Evolutionary conservation across 2,113 vertebrate genomes (phyloP), one percentile per base, ranked within the genome.

Genomic region (Catharus minimus): DNA sequence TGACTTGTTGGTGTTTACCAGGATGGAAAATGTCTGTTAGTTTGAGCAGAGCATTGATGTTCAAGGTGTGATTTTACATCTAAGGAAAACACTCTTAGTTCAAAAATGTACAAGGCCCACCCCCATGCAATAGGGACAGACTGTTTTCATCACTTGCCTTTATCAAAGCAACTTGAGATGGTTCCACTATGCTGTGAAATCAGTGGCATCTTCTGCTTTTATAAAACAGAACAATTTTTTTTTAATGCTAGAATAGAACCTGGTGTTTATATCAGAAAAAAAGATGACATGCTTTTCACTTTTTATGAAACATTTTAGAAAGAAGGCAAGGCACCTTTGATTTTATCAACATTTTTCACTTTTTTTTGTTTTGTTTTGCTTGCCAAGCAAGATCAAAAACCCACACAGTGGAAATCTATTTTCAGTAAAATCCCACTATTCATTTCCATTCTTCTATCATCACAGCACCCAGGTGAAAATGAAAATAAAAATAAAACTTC

Each of bases 291-390:
- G 5, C 11, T 62, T 56, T 75, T 58, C 24, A 44, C 15, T 62
- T 60, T 58, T 15, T n/a, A 15, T 8, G 15, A 75, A 28, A 22
- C 1, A 5, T 61, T 81, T 39, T 62, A 28, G 22, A 41, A 49
- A 28, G 15, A 52, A 43, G 16, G 9, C 11, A 13, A 20, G 15
- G 1, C 4, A n/a, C 10, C 23, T 57, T 46, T 58, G 32, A 43
- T 76, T 80, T 73, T 68, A 30, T n/a, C 30, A 39, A 3, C 0
- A 0, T 28, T 66, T n/a, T 61, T 6, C 17, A 20, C 5, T 10
- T 30, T 17, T 30, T 17, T 26, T 27, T 49, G 33, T 5, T 20
- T 16, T 39, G 5, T 60, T 41, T 41, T 18, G 5, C 36, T 65
- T 60, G 30, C 28, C 32, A 38, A 50, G 27, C 3, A 24, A 55